These are phyloP conservation scores for Condylostylus longicornis DNA, from an alignment of 1,140 invertebrate species.

Conservation along the genomic window DNA sequence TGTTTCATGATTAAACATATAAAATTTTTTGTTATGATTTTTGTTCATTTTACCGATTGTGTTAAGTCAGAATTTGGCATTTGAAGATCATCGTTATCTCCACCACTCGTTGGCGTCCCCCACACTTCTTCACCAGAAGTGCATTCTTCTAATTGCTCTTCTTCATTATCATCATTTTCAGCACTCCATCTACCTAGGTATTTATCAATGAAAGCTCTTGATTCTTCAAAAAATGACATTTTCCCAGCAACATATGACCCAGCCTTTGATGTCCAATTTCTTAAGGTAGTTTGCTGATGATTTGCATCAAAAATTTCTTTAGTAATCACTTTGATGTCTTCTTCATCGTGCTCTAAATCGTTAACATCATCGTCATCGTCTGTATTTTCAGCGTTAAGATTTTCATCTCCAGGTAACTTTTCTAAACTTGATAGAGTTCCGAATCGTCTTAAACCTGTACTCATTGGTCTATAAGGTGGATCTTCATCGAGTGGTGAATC, in stretches of 20 bases:
- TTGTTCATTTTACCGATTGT: constrained; percentile 38
- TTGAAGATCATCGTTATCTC: constrained; percentile 51
- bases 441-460: constrained; percentile 38
- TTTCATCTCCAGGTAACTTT: constrained; percentile 36
- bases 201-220: constrained; percentile 34
- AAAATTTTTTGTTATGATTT: background rate
- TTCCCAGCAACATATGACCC: constrained; percentile 65
- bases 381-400: constrained; percentile 10
- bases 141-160: constrained; percentile 42
- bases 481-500: constrained; percentile 40
- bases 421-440: constrained; percentile 68
- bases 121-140: constrained; percentile 69
- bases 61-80: constrained; percentile 49
- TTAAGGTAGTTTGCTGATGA: constrained; percentile 25
- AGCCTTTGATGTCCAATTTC: constrained; percentile 60
- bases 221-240: constrained; percentile 55
- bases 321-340: constrained; percentile 12
- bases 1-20: background rate
- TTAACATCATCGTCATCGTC: constrained; percentile 23
- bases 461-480: constrained; percentile 38
- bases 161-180: constrained; percentile 33
- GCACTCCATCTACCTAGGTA: constrained; percentile 29
- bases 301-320: constrained; percentile 9
- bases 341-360: constrained; percentile 19
- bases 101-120: constrained; percentile 71